Evolutionary conservation across 2,888 invertebrate genomes (phyloP).

Genomic region (Amphimallon solstitiale): DNA sequence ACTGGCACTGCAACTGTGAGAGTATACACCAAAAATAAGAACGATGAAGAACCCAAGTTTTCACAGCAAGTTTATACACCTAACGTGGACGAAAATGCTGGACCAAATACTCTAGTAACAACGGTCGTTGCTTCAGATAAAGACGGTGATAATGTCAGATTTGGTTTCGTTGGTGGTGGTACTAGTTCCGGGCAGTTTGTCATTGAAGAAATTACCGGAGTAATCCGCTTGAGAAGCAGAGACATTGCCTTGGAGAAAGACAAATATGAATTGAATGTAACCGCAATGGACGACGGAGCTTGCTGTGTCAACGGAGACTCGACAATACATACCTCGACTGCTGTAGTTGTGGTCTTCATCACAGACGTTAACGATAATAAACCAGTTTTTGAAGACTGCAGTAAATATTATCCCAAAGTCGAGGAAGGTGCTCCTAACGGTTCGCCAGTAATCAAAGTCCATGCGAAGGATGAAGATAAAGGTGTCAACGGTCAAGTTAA

Average conservation of each 20-base stretch:
- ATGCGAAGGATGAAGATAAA: constrained; percentile 95
- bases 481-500: constrained; percentile 95
- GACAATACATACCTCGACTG: constrained; percentile 91
- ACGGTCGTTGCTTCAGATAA: constrained; percentile 97
- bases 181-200: constrained; percentile 93
- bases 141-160: constrained; percentile 95
- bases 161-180: constrained; percentile 90
- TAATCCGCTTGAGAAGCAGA: constrained; percentile 88
- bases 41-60: constrained; percentile 97
- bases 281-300: constrained; percentile 96
- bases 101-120: constrained; percentile 93
- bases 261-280: constrained; percentile 96
- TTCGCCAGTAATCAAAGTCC: constrained; percentile 90
- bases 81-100: constrained; percentile 95
- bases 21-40: constrained; percentile 97
- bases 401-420: constrained; percentile 91
- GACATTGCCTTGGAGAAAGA: constrained; percentile 89
- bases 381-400: constrained; percentile 94
- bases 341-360: constrained; percentile 95
- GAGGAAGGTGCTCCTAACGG: constrained; percentile 95
- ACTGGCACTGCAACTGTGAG: constrained; percentile 94
- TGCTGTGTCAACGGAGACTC: constrained; percentile 92
- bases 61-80: constrained; percentile 97
- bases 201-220: constrained; percentile 94
- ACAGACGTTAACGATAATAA: constrained; percentile 98